phyloP scores from a whole-genome alignment of 2,888 invertebrate genomes.

The Apodemia duryi region DNA sequence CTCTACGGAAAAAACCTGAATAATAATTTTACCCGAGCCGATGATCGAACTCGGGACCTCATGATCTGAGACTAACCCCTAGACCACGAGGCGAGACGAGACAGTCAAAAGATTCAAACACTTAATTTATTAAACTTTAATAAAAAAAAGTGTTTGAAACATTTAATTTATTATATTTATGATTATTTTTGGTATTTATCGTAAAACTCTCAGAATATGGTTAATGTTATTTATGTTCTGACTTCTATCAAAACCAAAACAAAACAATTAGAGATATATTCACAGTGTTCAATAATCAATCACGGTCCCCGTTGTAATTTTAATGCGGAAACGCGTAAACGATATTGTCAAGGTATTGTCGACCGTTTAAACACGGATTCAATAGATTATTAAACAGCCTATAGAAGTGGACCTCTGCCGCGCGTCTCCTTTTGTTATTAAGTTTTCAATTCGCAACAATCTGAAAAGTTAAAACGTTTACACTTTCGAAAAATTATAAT shows the following conservation, averaged over 20 bases:
- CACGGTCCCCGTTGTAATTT: constrained; percentile 35
- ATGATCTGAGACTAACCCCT: too few species aligned
- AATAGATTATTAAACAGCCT: constrained; percentile 10
- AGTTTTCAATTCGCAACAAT: background rate
- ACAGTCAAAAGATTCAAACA: too few species aligned
- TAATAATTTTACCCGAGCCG: too few species aligned
- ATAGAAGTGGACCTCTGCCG: constrained; percentile 31
- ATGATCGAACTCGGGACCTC: too few species aligned
- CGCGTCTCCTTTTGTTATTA: constrained; percentile 44
- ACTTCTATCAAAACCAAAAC: constrained; percentile 11
- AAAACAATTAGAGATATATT: constrained; percentile 59
- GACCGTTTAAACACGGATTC: constrained; percentile 40
- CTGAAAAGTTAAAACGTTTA: background rate
- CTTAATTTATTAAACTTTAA: too few species aligned
- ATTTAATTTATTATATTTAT: background rate
- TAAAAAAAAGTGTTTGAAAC: background rate
- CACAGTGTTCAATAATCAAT: constrained; percentile 56
- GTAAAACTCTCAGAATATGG: constrained; percentile 12
- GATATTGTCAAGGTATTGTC: constrained; percentile 47
- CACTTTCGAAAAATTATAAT: background rate
- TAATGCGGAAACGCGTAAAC: constrained; percentile 45
- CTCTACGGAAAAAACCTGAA: too few species aligned
- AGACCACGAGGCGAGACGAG: too few species aligned
- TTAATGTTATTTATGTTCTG: background rate
- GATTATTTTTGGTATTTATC: background rate